Conservation (phyloP, 2,113 vertebrate genomes). For the Edolisoma coerulescens region DNA sequence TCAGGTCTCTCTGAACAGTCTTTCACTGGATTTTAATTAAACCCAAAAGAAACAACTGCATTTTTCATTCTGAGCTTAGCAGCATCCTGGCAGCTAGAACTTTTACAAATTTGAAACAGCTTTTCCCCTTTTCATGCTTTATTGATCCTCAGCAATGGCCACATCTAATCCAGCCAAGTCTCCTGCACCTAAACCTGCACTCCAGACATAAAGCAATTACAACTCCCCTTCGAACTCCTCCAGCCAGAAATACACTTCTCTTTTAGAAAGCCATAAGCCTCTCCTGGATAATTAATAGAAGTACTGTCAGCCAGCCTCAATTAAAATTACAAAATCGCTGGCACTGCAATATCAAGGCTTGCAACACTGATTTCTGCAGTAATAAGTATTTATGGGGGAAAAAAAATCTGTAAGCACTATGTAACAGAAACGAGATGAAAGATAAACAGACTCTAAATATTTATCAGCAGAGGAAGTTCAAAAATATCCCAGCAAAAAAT, state of each 20-base stretch:
- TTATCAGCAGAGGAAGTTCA: constrained; percentile 55
- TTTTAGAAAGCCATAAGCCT: background rate
- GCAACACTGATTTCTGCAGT: background rate
- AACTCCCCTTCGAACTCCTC: background rate
- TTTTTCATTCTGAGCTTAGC: background rate
- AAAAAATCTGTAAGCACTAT: background rate
- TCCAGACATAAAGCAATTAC: background rate
- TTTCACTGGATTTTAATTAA: background rate
- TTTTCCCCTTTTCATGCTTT: background rate
- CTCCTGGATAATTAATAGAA: constrained; percentile 14
- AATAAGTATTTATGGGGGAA: background rate
- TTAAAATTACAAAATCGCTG: background rate
- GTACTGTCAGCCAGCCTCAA: background rate
- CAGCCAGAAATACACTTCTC: background rate
- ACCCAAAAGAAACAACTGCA: background rate
- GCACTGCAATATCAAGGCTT: background rate
- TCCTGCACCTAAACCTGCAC: background rate
- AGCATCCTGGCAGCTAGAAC: background rate
- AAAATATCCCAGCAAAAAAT: constrained; percentile 26
- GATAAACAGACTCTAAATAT: constrained; percentile 54
- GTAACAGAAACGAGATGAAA: constrained; percentile 1
- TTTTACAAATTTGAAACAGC: background rate
- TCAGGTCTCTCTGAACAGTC: background rate
- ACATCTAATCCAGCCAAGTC: background rate
- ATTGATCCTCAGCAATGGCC: background rate